These are phyloP conservation scores for Psittacula cyanocephala DNA, from an alignment of 2,113 vertebrate species.

Conservation along the genomic window DNA sequence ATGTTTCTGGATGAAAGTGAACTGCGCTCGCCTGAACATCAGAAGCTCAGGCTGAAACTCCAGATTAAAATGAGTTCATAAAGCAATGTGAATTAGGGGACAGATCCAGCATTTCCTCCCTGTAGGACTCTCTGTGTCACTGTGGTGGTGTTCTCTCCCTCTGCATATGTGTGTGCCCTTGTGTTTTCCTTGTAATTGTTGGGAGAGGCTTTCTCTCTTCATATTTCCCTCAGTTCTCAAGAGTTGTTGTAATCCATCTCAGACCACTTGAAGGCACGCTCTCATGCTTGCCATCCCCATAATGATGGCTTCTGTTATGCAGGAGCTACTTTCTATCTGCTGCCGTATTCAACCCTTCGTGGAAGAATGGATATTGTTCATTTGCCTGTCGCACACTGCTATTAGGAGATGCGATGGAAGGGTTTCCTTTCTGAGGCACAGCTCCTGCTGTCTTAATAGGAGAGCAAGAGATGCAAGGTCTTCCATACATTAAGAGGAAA, in stretches of 20 bases:
- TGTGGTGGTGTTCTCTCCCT: neutral
- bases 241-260: neutral
- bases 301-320: neutral
- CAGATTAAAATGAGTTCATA: neutral
- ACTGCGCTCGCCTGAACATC: neutral
- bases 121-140: neutral
- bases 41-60: neutral
- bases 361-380: neutral
- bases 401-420: neutral
- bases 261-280: neutral
- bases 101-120: neutral
- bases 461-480: neutral
- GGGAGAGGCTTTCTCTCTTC: neutral
- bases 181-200: neutral
- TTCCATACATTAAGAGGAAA: neutral
- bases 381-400: neutral
- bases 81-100: neutral
- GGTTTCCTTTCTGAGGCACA: neutral
- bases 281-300: neutral
- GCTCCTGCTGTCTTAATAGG: neutral
- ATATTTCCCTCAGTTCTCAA: neutral
- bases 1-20: neutral
- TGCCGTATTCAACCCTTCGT: rapidly evolving
- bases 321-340: neutral
- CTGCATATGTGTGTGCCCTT: neutral